Evolutionary conservation across 2,113 vertebrate species (phyloP).

Genomic region (Marmota monax): DNA sequence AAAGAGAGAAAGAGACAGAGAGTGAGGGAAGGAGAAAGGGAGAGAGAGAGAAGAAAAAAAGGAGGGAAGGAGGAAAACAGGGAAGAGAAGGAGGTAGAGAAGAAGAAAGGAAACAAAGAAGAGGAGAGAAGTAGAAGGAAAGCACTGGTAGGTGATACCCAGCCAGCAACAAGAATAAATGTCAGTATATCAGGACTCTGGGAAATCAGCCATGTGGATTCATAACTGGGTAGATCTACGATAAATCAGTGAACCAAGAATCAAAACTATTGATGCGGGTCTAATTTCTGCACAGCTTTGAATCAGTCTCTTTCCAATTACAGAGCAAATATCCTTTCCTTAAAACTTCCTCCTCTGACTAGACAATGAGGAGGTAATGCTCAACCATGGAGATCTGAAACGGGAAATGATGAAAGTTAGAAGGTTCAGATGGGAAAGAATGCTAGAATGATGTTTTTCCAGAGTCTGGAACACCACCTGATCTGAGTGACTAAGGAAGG

Average conservation of each 20-base stretch:
- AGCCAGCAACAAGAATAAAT: neutral
- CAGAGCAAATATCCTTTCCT: neutral
- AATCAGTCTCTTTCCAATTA: neutral
- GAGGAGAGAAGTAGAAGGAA: neutral
- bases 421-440: neutral
- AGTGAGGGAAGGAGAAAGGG: too few species aligned
- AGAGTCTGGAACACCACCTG: neutral
- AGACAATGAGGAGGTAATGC: neutral
- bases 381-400: neutral
- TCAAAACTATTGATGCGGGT: neutral
- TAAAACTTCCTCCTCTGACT: neutral
- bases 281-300: neutral
- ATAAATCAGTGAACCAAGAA: neutral
- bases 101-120: too few species aligned
- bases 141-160: neutral
- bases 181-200: neutral
- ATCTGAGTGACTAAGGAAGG: neutral
- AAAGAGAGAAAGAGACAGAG: neutral
- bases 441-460: neutral
- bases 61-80: neutral
- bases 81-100: neutral
- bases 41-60: neutral
- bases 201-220: neutral
- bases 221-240: neutral
- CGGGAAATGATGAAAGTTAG: neutral